A percentile compares a stretch with the other conserved stretches of the same genome.
These are phyloP conservation scores for Dasyornis broadbenti DNA, from an alignment of 2,113 vertebrate species.

Conservation along the genomic window DNA sequence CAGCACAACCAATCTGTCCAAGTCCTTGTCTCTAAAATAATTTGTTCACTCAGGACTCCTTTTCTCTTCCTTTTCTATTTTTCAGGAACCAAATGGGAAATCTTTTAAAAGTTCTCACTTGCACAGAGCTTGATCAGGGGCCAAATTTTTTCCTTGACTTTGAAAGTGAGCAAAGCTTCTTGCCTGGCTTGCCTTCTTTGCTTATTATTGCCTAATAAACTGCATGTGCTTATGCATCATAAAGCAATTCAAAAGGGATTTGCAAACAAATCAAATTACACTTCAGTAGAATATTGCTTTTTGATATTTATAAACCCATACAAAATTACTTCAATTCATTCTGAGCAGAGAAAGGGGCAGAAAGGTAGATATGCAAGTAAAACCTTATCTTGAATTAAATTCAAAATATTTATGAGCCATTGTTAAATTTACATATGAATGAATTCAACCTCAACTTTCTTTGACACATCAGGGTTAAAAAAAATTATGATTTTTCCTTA, in stretches of 20 bases:
- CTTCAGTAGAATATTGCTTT: background rate
- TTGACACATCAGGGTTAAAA: background rate
- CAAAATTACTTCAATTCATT: background rate
- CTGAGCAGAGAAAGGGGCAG: background rate
- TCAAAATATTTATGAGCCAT: background rate
- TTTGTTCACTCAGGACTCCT: conserved; percentile 59
- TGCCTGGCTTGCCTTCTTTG: conserved; percentile 70
- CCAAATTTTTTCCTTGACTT: conserved; percentile 96
- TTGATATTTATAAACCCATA: background rate
- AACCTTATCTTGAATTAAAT: background rate
- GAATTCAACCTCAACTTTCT: background rate
- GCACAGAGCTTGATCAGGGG: conserved; percentile 91
- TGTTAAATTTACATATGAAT: background rate
- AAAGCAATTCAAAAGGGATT: conserved; percentile 59
- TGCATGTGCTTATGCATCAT: conserved; percentile 35
- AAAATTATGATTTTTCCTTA: background rate
- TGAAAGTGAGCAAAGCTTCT: conserved; percentile 86
- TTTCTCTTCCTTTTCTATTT: conserved; percentile 72
- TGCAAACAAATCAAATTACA: conserved; percentile 58
- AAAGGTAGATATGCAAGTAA: background rate
- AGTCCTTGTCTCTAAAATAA: conserved; percentile 14
- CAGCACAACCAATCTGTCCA: conserved; percentile 21
- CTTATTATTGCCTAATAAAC: conserved; percentile 52
- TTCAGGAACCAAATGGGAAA: conserved; percentile 89
- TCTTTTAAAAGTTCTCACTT: conserved; percentile 88